Evolutionary conservation across 92 coral and sea anemone species (phyloP), one percentile per base, ranked within the genome.

Genomic region (Epizoanthus stellaris): DNA sequence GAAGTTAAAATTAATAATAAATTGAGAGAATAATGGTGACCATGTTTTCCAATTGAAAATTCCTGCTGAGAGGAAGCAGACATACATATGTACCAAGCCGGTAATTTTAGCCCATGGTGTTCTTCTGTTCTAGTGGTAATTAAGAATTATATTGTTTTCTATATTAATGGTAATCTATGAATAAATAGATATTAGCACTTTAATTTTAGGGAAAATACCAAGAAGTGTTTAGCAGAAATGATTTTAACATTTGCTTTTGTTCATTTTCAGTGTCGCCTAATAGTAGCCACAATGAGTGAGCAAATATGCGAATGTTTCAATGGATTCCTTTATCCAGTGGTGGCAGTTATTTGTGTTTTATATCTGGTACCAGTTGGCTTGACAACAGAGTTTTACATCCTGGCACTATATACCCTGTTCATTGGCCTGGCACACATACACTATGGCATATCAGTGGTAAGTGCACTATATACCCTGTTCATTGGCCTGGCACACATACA

Each of bases 201-300:
- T 45, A 45, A 5, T 45, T 5, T 45, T 45, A 5, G 8, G n/a
- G 42, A 25, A 64, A 3, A 21, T 8, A 39, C 47, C 36, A 11
- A n/a, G 6, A 25, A 3, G 2, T 75, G 3, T 75, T 47, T 9
- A 8, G 8, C 52, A 52, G 5, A 13, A 25, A n/a, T 25, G 17
- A 57, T n/a, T n/a, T 56, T 21, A 81, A 43, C 5, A 7, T 43
- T 47, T 5, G n/a, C 21, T 16, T 47, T 42, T 57, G 23, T 73
- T 88, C 43, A 66, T n/a, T 86, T 90, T 56, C 82, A 96, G 99
- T 96, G 99, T 80, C 99, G 94, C 5, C 89, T 96, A 63, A 96
- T 96, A 61, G 97, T 96, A 16, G 90, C 89, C 83, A 96, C 99
- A 66, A 96, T 96, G 99, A 85, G 93, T 72, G 88, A 85, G 57